Base-by-base conservation (phyloP, 2,113 vertebrate genomes). In the Porphyrio hochstetteri region DNA sequence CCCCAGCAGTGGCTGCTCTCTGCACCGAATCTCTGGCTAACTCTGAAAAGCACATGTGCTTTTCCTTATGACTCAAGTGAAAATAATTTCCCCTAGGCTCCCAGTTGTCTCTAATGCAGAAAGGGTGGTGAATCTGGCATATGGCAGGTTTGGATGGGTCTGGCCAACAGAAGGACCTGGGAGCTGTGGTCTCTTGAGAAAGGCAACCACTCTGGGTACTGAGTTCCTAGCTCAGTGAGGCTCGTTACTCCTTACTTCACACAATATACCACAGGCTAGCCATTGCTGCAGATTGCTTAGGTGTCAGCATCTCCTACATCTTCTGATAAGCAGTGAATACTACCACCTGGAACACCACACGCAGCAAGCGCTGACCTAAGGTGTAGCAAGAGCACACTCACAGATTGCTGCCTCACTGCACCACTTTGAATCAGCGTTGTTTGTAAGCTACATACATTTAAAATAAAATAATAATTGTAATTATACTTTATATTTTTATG, bases 381-480 rank as follows among this genome's bases (percentile, higher is more conserved):
- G 35, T 13, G 36, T n/a, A 87, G 57, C 60, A 79, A 71, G 27
- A 87, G 67, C 57, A 79, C 25, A 4, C 28, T 38, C 50, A 27
- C 7, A 15, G 65, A 36, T 6, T 31, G 74, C 78, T 65, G 29
- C 59, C 75, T 61, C 9, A 31, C 48, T 63, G 44, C 31, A 44
- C 35, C 18, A 5, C 61, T 69, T 64, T 75, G 92, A 88, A 89
- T 84, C 69, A 82, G 69, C 42, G 10, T 7, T 90, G 92, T 84
- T 93, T 94, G 93, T 70, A 86, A 94, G 77, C 65, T 46, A 59
- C 28, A 36, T 10, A 55, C 10, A 85, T 81, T 93, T 89, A 17
- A 87, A 93, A 93, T 82, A 88, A 75, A 95, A 96, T 67, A 92
- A 91, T 84, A 91, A 89, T 94, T 75, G n/a, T 77, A 94, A 95